A percentile compares a stretch with the other conserved stretches of the same genome.
Conservation (phyloP, 2,113 vertebrate genomes). For the Platysternon megacephalum region DNA sequence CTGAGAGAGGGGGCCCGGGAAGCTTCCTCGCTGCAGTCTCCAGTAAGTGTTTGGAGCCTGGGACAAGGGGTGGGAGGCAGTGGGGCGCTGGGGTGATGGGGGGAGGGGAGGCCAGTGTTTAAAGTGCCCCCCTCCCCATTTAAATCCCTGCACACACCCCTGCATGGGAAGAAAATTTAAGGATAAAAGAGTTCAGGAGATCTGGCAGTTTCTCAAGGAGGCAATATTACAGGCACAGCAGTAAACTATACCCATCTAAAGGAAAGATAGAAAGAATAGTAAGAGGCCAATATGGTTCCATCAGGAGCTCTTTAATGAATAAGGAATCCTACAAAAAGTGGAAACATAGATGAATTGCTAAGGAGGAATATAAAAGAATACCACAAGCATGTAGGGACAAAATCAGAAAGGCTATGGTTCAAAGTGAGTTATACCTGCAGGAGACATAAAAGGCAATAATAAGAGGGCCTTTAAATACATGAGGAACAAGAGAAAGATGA, state of each 20-base stretch:
- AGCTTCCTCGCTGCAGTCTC: too few species aligned
- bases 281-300: background rate
- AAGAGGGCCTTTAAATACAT: background rate
- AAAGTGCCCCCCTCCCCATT: too few species aligned
- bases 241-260: background rate
- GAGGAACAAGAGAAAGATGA: background rate
- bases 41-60: too few species aligned
- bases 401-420: background rate
- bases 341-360: background rate
- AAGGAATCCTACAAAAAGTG: background rate
- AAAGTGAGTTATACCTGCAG: background rate
- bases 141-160: too few species aligned
- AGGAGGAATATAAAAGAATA: background rate
- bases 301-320: background rate
- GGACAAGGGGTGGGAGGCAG: too few species aligned
- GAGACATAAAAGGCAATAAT: background rate
- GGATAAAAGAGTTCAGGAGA: background rate
- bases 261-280: background rate
- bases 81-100: too few species aligned
- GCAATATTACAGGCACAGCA: background rate
- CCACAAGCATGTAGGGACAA: background rate
- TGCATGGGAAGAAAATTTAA: background rate
- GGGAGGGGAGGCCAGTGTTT: too few species aligned
- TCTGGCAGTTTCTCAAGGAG: background rate
- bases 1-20: too few species aligned